phyloP scores from a whole-genome alignment of 2,797 vertebrate genomes.

The Neosalanx taihuensis region DNA sequence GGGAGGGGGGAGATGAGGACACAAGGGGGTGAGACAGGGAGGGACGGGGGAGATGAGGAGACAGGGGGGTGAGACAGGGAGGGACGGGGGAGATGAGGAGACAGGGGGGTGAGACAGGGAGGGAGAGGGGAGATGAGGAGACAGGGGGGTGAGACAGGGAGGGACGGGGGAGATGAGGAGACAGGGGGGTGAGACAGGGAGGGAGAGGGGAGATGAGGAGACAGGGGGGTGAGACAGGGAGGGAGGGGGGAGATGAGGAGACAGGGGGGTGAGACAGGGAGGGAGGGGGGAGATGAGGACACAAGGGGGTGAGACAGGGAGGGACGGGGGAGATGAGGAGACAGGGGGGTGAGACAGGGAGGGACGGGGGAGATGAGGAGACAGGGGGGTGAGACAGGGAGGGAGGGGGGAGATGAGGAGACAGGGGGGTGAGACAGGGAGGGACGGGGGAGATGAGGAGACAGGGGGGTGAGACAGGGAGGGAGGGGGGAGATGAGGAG shows the following conservation, averaged over 20 bases:
- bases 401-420: background rate
- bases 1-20: background rate
- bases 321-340: too few relatives aligned
- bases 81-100: background rate
- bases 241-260: background rate
- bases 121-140: background rate
- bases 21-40: background rate
- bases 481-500: background rate
- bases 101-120: background rate
- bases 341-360: too few relatives aligned
- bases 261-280: background rate
- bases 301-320: too few relatives aligned
- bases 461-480: too few relatives aligned
- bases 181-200: background rate
- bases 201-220: background rate
- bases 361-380: too few relatives aligned
- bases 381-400: slow-evolving; percentile 12
- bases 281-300: background rate
- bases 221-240: background rate
- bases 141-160: too few relatives aligned
- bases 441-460: background rate
- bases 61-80: background rate
- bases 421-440: background rate
- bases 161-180: background rate
- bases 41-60: background rate